phyloP scores from a whole-genome alignment of 2,888 invertebrate genomes.

The Pocota personata region DNA sequence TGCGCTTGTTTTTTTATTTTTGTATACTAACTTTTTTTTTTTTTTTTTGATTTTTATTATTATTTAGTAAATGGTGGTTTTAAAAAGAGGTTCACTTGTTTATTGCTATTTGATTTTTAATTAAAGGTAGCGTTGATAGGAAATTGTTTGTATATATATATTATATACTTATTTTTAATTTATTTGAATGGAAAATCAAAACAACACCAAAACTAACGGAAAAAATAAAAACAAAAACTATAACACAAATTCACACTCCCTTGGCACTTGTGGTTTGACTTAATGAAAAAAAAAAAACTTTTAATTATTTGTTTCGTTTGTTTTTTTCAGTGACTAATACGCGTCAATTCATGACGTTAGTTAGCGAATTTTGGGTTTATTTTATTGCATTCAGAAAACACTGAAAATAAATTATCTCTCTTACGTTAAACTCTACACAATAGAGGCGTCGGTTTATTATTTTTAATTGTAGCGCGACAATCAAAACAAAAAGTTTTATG shows the following conservation, averaged over 20 bases:
- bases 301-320: slow-evolving; percentile 4
- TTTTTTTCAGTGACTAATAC: slow-evolving; percentile 1
- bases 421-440: slow-evolving; percentile 26
- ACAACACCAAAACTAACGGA: slow-evolving; percentile 59
- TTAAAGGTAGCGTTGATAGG: slow-evolving; percentile 48
- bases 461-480: not conserved
- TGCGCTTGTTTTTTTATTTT: slow-evolving; percentile 11
- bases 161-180: not conserved
- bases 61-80: slow-evolving; percentile 46
- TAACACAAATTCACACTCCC: slow-evolving; percentile 49
- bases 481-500: slow-evolving; percentile 32
- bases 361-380: slow-evolving; percentile 2
- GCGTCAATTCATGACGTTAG: slow-evolving; percentile 30
- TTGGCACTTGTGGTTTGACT: slow-evolving; percentile 70
- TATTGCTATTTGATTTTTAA: slow-evolving; percentile 59
- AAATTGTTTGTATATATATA: not conserved
- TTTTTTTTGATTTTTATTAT: too few relatives aligned
- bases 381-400: not conserved
- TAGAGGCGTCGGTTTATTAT: not conserved
- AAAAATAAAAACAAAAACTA: slow-evolving; percentile 14
- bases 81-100: slow-evolving; percentile 61
- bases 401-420: not conserved
- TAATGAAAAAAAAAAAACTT: slow-evolving; percentile 7
- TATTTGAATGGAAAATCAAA: slow-evolving; percentile 40
- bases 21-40: not conserved